A percentile compares a stretch with the other conserved stretches of the same genome.
Conservation (phyloP, 1,140 invertebrate genomes). For the Euglossa dilemma region DNA sequence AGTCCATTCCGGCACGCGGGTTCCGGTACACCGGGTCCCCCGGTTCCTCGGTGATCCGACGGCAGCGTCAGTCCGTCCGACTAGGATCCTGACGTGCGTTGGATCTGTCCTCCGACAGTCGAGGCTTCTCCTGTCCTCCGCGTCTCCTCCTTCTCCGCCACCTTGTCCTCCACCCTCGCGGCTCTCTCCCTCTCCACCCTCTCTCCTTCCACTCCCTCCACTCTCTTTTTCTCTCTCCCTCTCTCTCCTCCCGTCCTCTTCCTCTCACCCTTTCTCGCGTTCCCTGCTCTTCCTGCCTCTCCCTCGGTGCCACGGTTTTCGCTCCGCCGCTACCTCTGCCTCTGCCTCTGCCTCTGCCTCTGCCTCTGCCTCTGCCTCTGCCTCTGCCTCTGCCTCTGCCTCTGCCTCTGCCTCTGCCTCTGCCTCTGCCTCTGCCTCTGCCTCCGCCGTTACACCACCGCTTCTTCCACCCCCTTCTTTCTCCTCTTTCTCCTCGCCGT, state of each 20-base stretch:
- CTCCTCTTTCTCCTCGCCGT: slow-evolving; percentile 62
- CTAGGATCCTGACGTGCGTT: slow-evolving; percentile 73
- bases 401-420: neutral
- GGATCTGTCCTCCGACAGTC: slow-evolving; percentile 76
- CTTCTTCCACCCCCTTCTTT: slow-evolving; percentile 67
- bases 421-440: slow-evolving; percentile 42
- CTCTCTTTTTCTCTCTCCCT: slow-evolving; percentile 67
- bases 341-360: slow-evolving; percentile 28
- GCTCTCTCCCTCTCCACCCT: slow-evolving; percentile 16
- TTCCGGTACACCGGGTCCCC: slow-evolving; percentile 57
- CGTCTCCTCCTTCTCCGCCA: slow-evolving; percentile 61
- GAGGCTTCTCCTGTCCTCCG: slow-evolving; percentile 73
- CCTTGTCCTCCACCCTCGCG: slow-evolving; percentile 63
- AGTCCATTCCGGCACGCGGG: slow-evolving; percentile 40
- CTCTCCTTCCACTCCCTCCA: slow-evolving; percentile 54
- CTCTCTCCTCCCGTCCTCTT: slow-evolving; percentile 50
- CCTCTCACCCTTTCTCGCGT: slow-evolving; percentile 48
- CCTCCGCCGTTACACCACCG: slow-evolving; percentile 64
- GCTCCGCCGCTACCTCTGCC: slow-evolving; percentile 7
- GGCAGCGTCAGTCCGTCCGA: slow-evolving; percentile 64
- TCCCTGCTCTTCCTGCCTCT: neutral
- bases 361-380: slow-evolving; percentile 13
- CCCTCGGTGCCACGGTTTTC: too few relatives aligned
- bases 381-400: too few relatives aligned
- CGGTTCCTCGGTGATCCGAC: slow-evolving; percentile 57